phyloP scores from a whole-genome alignment of 2,113 vertebrate species.

The Heterocephalus glaber region DNA sequence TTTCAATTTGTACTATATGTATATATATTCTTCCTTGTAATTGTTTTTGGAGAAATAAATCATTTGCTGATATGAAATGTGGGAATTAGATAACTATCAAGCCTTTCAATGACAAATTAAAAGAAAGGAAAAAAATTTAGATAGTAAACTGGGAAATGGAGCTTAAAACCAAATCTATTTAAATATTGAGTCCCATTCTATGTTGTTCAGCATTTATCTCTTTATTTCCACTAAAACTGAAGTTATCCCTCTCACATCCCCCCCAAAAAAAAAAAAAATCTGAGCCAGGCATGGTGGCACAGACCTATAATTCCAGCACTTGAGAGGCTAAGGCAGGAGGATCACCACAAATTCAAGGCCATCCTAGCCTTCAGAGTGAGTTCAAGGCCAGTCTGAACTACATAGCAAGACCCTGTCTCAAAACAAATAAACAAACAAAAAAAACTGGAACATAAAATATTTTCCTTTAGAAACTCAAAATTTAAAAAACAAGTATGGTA shows the following conservation, averaged over 20 bases:
- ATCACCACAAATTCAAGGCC: not conserved
- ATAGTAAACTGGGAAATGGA: not conserved
- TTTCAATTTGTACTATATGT: not conserved
- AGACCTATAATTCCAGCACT: not conserved
- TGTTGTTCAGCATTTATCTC: not conserved
- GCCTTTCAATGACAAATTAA: conserved; percentile 29
- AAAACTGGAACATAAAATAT: not conserved
- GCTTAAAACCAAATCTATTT: conserved; percentile 6
- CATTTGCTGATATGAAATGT: not conserved
- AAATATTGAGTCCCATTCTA: not conserved
- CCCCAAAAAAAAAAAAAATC: not conserved
- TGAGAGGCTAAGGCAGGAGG: not conserved
- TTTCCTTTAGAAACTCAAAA: not conserved
- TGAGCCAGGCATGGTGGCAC: not conserved
- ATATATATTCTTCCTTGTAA: not conserved
- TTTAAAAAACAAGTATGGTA: not conserved
- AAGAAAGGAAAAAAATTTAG: not conserved
- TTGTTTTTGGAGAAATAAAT: conserved; percentile 2
- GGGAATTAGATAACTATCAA: not conserved
- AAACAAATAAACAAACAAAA: not conserved
- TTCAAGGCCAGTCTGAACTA: not conserved
- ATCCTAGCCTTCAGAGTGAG: not conserved
- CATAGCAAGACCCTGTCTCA: not conserved
- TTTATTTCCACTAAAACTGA: not conserved
- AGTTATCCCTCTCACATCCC: not conserved